phyloP scores from a whole-genome alignment of 1,140 invertebrate genomes.

The Ditylenchus dipsaci region DNA sequence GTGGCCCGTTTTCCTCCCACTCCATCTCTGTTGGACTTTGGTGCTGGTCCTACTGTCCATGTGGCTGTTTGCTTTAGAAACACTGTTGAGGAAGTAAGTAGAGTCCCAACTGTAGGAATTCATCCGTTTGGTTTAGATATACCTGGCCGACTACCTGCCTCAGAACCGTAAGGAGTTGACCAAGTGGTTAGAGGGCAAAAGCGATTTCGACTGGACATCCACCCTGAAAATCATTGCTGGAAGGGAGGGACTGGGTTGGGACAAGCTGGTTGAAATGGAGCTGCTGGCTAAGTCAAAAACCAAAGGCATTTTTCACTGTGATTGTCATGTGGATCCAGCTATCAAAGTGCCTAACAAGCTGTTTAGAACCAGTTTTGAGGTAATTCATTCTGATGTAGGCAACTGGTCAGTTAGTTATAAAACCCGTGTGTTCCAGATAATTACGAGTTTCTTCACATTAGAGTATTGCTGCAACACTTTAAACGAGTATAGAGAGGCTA shows the following conservation, averaged over 20 bases:
- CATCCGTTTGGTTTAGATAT: slow-evolving; percentile 32
- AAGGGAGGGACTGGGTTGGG: slow-evolving; percentile 21
- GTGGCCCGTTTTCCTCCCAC: slow-evolving; percentile 38
- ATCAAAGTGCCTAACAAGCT: slow-evolving; percentile 32
- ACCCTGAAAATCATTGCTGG: slow-evolving; percentile 29
- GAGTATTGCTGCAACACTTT: slow-evolving; percentile 54
- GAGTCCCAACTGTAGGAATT: neutral
- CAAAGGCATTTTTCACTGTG: slow-evolving; percentile 16
- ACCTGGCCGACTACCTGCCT: slow-evolving; percentile 53
- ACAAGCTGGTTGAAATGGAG: slow-evolving; percentile 40
- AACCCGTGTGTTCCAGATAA: slow-evolving; percentile 22
- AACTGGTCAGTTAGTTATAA: too few relatives aligned
- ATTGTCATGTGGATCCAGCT: slow-evolving; percentile 15
- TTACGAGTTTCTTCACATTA: slow-evolving; percentile 56
- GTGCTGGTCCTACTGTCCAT: slow-evolving; percentile 54
- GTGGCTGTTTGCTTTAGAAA: slow-evolving; percentile 52
- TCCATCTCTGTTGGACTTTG: slow-evolving; percentile 49
- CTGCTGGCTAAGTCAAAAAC: slow-evolving; percentile 31
- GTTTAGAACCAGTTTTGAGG: slow-evolving; percentile 18
- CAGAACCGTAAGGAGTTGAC: slow-evolving; percentile 50
- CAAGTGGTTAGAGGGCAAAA: slow-evolving; percentile 35
- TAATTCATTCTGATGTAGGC: slow-evolving; percentile 28
- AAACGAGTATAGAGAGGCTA: slow-evolving; percentile 45
- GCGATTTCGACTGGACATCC: slow-evolving; percentile 45
- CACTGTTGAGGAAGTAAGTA: slow-evolving; percentile 39